These are phyloP conservation scores for Periophthalmus magnuspinnatus DNA, from an alignment of 2,797 vertebrate species.

Conservation along the genomic window DNA sequence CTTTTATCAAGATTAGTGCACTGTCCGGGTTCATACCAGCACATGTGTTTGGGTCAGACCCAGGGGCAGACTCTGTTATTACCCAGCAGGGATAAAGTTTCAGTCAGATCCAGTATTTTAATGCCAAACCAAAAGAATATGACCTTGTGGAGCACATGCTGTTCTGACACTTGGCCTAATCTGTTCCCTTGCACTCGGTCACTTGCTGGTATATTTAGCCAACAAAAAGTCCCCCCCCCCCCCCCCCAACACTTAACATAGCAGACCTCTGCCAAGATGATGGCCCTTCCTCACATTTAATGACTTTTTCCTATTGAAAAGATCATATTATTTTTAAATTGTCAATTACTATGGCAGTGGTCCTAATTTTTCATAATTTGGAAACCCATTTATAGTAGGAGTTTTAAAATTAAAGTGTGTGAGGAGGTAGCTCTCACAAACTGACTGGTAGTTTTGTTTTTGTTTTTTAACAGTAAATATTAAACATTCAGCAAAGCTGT, in stretches of 20 bases:
- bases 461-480: too few species aligned
- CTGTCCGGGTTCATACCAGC: constrained; percentile 11
- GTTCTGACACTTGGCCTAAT: constrained; percentile 57
- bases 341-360: too few species aligned
- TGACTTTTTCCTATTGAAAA: too few species aligned
- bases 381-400: too few species aligned
- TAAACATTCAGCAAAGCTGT: too few species aligned
- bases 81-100: constrained; percentile 61
- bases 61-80: constrained; percentile 53
- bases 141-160: constrained; percentile 46
- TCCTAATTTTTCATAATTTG: too few species aligned
- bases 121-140: constrained; percentile 48
- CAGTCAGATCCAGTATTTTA: constrained; percentile 55
- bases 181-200: constrained; percentile 34
- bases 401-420: too few species aligned
- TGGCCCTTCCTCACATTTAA: too few species aligned
- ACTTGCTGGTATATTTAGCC: constrained; percentile 50
- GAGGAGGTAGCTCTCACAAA: too few species aligned
- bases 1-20: background rate
- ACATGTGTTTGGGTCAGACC: constrained; percentile 35
- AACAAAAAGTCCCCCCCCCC: constrained; percentile 36
- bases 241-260: too few species aligned
- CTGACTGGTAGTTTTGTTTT: too few species aligned
- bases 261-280: background rate
- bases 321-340: too few species aligned